Percentiles rank a stretch among this genome's conserved stretches.
Conservation (phyloP, 23 tunicate species). For the Corella eumyota region DNA sequence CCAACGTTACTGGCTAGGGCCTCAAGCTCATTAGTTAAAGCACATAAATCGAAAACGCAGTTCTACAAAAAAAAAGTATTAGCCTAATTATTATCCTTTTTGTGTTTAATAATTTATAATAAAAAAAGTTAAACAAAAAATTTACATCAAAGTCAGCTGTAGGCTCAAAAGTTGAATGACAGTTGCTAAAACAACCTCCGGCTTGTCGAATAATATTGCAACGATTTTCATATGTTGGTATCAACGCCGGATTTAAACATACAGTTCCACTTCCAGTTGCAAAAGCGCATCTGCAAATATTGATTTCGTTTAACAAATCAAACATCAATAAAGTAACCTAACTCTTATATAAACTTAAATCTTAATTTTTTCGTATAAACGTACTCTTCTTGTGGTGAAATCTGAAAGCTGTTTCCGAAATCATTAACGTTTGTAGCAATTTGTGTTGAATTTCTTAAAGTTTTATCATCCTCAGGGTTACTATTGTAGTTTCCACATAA, state of each 20-base stretch:
- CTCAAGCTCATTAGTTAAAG: conserved; percentile 19
- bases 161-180: conserved; percentile 9
- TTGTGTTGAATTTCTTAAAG: not conserved
- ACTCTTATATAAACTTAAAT: no score
- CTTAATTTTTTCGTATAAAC: no score
- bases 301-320: no score
- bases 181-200: conserved; percentile 15
- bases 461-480: conserved; percentile 36
- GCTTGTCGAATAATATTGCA: conserved; percentile 14
- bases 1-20: conserved; percentile 17
- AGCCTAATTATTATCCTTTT: not conserved
- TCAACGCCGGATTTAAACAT: not conserved
- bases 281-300: conserved; percentile 11
- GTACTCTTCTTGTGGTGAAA: conserved; percentile 34
- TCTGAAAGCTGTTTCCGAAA: conserved; percentile 60
- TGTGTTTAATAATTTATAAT: no score
- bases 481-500: conserved; percentile 80
- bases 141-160: conserved; percentile 9
- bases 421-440: conserved; percentile 1
- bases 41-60: conserved; percentile 65
- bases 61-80: conserved; percentile 9
- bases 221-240: conserved; percentile 1
- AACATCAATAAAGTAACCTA: no score
- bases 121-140: no score
- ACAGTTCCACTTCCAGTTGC: not conserved